phyloP scores from a whole-genome alignment of 1,140 invertebrate species.

The Ips nitidus region DNA sequence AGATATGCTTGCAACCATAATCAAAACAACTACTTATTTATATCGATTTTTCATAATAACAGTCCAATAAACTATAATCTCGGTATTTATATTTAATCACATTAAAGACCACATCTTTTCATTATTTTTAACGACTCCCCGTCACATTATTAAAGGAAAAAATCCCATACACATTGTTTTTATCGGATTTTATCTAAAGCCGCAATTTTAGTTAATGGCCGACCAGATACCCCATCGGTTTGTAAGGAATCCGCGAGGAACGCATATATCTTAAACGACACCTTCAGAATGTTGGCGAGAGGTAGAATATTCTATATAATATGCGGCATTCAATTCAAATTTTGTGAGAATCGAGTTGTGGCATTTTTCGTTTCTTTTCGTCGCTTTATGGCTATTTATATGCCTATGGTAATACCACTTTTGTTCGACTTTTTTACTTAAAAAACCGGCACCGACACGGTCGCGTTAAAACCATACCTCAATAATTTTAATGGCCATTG shows the following conservation, averaged over 20 bases:
- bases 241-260: conserved; percentile 43
- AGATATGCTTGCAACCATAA: too few species aligned
- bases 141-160: too few species aligned
- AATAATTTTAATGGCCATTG: conserved; percentile 46
- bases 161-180: too few species aligned
- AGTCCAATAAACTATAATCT: too few species aligned
- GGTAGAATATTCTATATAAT: conserved; percentile 50
- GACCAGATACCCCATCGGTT: background rate
- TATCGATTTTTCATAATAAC: too few species aligned
- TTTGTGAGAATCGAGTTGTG: conserved; percentile 47
- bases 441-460: conserved; percentile 38
- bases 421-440: conserved; percentile 43
- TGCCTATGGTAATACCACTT: conserved; percentile 48
- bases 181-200: conserved; percentile 2
- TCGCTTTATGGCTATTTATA: conserved; percentile 50
- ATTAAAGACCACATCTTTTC: too few species aligned
- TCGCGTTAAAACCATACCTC: conserved; percentile 38
- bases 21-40: too few species aligned
- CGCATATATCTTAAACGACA: conserved; percentile 48
- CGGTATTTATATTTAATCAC: too few species aligned
- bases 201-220: conserved; percentile 22
- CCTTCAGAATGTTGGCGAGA: conserved; percentile 45
- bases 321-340: conserved; percentile 51
- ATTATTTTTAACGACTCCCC: too few species aligned
- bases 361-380: conserved; percentile 45